Evolutionary conservation across 2,888 invertebrate genomes (phyloP), one percentile per base, ranked within the genome.

Genomic region (Tenthredo notha): DNA sequence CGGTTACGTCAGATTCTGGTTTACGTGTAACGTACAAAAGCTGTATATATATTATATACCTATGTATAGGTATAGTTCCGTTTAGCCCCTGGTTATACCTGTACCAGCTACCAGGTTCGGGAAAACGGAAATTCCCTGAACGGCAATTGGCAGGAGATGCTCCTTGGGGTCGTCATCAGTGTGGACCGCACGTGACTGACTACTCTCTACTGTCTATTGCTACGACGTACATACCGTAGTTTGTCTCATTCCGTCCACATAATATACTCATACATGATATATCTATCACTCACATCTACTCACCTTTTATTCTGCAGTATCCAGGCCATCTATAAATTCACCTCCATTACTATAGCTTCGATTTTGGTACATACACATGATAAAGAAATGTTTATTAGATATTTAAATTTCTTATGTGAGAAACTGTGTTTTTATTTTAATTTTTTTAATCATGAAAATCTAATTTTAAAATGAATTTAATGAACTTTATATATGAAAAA

Each of bases 101-200:
- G 54, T 33, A 77, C 18, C 3, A 33, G 29, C 50, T 33, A 50
- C 77, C 33, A 25, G 77, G 29, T 70, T 37, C 50, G 10, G 84
- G 72, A 72, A 58, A 72, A 84, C 83, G 85, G 85, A 87, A 89
- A 90, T 88, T 90, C 90, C 87, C 88, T 84, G 87, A 88, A 87
- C 87, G 87, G 88, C 88, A 89, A 91, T 91, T 90, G 90, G 90
- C 91, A 90, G 89, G 88, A 83, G 88, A 84, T 84, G 85, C 86
- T 89, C 91, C 89, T 88, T 82, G 82, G 91, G 88, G 88, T 88
- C 88, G 89, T 90, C 90, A 89, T 91, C 90, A 90, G 89, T 87
- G 88, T 87, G 87, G 85, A 85, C 84, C 86, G 89, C 86, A 88
- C 90, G 90, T 90, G 90, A 91, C 89, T 90, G 90, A 91, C 89